Conservation (phyloP, 2,888 invertebrate species). For the Parnassius smintheus region DNA sequence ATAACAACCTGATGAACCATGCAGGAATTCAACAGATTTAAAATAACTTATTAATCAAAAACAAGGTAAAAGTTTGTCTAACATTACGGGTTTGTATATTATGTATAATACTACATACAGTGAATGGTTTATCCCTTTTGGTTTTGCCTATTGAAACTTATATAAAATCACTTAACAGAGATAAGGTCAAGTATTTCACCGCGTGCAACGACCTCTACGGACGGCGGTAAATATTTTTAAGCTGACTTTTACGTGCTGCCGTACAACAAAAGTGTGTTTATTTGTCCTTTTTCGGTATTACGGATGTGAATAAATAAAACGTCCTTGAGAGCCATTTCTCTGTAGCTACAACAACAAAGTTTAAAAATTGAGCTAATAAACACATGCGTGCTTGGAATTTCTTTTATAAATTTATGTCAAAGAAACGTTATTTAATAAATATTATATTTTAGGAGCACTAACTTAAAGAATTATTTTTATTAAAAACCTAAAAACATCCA, state of each 20-base stretch:
- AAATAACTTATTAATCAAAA: no score
- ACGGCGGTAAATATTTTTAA: constrained; percentile 28
- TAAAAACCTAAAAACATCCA: no score
- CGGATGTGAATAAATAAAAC: constrained; percentile 17
- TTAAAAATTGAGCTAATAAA: no score
- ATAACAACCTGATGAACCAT: no score
- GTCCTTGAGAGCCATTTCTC: constrained; percentile 16
- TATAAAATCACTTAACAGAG: constrained; percentile 8
- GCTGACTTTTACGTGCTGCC: constrained; percentile 23
- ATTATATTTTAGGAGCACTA: no score
- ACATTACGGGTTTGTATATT: no score
- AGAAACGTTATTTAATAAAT: no score
- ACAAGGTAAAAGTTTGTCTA: no score
- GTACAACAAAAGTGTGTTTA: constrained; percentile 10
- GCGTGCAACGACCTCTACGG: constrained; percentile 28
- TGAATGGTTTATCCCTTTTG: neutral
- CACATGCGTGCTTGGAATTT: no score
- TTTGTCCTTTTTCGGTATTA: constrained; percentile 2
- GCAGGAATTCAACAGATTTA: no score
- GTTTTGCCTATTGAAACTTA: neutral
- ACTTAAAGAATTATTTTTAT: no score
- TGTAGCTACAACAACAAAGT: neutral
- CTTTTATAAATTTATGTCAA: no score
- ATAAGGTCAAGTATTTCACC: constrained; percentile 30
- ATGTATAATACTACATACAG: neutral